Percentiles rank a stretch among this genome's conserved stretches.
These are phyloP conservation scores for Scaptomyza parva DNA, from an alignment of 2,888 invertebrate species.

Conservation along the genomic window DNA sequence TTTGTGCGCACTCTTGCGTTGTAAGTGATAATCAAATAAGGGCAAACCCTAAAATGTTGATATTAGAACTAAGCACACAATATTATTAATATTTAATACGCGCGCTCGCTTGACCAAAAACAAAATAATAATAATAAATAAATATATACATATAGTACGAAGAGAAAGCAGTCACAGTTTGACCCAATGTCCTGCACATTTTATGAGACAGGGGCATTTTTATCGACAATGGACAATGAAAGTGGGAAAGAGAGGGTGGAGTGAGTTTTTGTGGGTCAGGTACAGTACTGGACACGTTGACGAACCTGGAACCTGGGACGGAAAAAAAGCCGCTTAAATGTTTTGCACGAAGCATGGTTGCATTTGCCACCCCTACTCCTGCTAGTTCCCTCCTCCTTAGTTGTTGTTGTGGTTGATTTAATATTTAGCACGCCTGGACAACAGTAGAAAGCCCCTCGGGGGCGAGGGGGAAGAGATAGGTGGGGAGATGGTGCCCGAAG, in stretches of 20 bases:
- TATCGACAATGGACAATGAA: slow-evolving; percentile 51
- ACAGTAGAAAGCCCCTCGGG: slow-evolving; percentile 35
- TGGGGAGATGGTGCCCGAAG: not conserved
- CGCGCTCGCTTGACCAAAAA: slow-evolving; percentile 46
- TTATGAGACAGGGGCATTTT: slow-evolving; percentile 49
- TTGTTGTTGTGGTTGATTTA: slow-evolving; percentile 68
- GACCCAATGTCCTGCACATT: slow-evolving; percentile 35
- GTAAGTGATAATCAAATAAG: slow-evolving; percentile 60
- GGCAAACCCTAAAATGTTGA: slow-evolving; percentile 55
- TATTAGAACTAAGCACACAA: slow-evolving; percentile 69
- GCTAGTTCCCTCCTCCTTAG: not conserved
- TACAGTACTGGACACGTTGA: slow-evolving; percentile 46
- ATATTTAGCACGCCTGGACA: slow-evolving; percentile 76
- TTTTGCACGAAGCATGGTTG: slow-evolving; percentile 44
- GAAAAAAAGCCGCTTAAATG: slow-evolving; percentile 70
- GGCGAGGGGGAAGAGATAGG: not conserved
- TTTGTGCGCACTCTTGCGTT: slow-evolving; percentile 8
- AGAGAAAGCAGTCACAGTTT: not conserved
- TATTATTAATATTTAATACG: slow-evolving; percentile 79
- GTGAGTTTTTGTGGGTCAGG: not conserved
- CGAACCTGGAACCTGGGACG: slow-evolving; percentile 64
- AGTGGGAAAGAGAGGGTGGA: not conserved
- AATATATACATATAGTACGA: not conserved
- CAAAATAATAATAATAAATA: slow-evolving; percentile 8
- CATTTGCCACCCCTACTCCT: slow-evolving; percentile 8